Evolutionary conservation across 2,888 invertebrate species (phyloP).

Genomic region (Drosophila kuntzei): DNA sequence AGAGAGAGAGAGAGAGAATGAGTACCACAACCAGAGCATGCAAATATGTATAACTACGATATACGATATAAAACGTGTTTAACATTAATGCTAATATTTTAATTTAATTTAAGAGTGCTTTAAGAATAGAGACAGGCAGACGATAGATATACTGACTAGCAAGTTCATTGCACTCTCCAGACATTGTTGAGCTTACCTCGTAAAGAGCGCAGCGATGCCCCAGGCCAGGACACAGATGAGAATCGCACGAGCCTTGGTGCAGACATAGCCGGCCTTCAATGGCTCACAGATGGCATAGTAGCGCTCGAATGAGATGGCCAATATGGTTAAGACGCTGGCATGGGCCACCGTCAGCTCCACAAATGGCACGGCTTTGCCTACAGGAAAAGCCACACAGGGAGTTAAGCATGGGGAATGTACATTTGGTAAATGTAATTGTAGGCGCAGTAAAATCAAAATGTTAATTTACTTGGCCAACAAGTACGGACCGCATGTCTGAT

Average conservation of each 20-base stretch:
- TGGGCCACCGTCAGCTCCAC: constrained; percentile 96
- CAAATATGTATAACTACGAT: constrained; percentile 29
- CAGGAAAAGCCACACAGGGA: constrained; percentile 57
- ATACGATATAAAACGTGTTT: constrained; percentile 12
- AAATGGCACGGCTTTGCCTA: constrained; percentile 96
- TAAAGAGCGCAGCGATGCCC: constrained; percentile 93
- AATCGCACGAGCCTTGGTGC: constrained; percentile 93
- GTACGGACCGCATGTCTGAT: constrained; percentile 18
- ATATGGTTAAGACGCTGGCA: constrained; percentile 95
- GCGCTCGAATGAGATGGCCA: constrained; percentile 96
- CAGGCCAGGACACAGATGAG: constrained; percentile 93
- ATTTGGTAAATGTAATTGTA: constrained; percentile 15
- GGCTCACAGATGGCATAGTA: constrained; percentile 97
- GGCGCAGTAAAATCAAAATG: constrained; percentile 29
- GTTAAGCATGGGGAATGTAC: neutral
- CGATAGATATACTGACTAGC: neutral
- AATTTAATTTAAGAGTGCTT: constrained; percentile 31
- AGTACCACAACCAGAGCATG: constrained; percentile 50
- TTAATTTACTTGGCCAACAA: constrained; percentile 54
- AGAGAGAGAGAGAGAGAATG: constrained; percentile 1
- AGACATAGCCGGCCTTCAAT: constrained; percentile 94
- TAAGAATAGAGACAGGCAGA: constrained; percentile 3
- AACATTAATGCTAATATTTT: constrained; percentile 40
- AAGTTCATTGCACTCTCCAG: constrained; percentile 46
- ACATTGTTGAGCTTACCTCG: constrained; percentile 88